Percentiles rank a stretch among this genome's conserved stretches.
These are phyloP conservation scores for Pasiphila rectangulata DNA, from an alignment of 2,888 invertebrate genomes.

Conservation along the genomic window DNA sequence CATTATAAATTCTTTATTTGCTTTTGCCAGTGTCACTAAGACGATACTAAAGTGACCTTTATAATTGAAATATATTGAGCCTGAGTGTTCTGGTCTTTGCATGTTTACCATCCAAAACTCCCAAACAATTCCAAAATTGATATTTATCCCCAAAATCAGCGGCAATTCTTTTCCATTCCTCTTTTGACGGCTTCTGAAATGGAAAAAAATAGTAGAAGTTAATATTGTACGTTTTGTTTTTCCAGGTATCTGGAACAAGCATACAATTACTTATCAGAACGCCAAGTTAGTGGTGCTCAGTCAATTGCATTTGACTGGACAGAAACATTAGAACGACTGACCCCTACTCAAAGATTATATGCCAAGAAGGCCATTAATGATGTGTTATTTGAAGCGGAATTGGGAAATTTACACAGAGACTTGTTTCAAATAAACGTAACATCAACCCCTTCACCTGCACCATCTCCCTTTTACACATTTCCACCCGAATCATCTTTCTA, in stretches of 20 bases:
- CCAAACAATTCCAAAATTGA: slow-evolving; percentile 20
- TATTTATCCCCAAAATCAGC: slow-evolving; percentile 16
- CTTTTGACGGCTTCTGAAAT: slow-evolving; percentile 16
- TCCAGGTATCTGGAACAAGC: slow-evolving; percentile 17
- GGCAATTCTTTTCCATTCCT: slow-evolving; percentile 16
- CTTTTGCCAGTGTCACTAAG: not conserved
- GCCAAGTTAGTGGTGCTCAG: slow-evolving; percentile 11
- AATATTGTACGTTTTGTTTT: slow-evolving; percentile 5
- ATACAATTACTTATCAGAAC: slow-evolving; percentile 21
- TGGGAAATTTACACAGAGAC: slow-evolving; percentile 31
- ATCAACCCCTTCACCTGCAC: slow-evolving; percentile 20
- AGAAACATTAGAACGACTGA: slow-evolving; percentile 29
- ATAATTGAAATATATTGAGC: not conserved
- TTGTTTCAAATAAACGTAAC: slow-evolving; percentile 32
- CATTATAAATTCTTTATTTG: not conserved
- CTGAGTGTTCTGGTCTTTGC: slow-evolving; percentile 9
- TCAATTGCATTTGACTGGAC: slow-evolving; percentile 27
- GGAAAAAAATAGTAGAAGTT: slow-evolving; percentile 10
- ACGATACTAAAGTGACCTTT: slow-evolving; percentile 2
- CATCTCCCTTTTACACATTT: slow-evolving; percentile 18
- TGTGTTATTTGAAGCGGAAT: slow-evolving; percentile 35
- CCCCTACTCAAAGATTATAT: slow-evolving; percentile 30
- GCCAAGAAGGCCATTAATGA: slow-evolving; percentile 40
- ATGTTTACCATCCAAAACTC: slow-evolving; percentile 16
- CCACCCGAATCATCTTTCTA: slow-evolving; percentile 17